These are phyloP conservation scores for Brachymystax lenok DNA, from an alignment of 2,797 vertebrate species.

Conservation along the genomic window DNA sequence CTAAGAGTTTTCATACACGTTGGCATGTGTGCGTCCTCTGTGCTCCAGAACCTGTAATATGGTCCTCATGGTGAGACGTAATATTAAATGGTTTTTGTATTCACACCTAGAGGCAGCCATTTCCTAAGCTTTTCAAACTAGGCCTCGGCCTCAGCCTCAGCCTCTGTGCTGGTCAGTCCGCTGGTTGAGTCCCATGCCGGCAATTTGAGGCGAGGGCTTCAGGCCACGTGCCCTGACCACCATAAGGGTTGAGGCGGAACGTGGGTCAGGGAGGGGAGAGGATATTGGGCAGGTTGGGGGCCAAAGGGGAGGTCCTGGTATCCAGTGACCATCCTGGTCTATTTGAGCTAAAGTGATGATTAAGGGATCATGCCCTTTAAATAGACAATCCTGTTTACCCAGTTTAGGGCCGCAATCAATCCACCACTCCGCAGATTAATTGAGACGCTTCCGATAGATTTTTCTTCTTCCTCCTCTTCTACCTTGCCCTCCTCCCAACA, in stretches of 20 bases:
- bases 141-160: conserved; percentile 20
- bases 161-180: conserved; percentile 54
- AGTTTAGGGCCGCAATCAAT: conserved; percentile 83
- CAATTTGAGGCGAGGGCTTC: conserved; percentile 54
- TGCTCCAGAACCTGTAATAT: conserved; percentile 38
- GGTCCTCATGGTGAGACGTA: conserved; percentile 47
- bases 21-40: conserved; percentile 3
- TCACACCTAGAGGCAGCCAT: conserved; percentile 48
- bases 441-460: conserved; percentile 84
- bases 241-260: conserved; percentile 43
- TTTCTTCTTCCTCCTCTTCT: conserved; percentile 39
- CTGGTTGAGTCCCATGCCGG: conserved; percentile 55
- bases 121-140: conserved; percentile 46
- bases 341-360: conserved; percentile 79
- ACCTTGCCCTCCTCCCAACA: conserved; percentile 62
- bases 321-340: conserved; percentile 61
- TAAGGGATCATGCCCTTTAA: conserved; percentile 83
- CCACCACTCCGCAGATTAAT: conserved; percentile 80
- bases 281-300: conserved; percentile 30
- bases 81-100: conserved; percentile 57
- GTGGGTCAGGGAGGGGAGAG: too few species aligned
- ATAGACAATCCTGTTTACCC: conserved; percentile 82
- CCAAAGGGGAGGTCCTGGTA: conserved; percentile 53
- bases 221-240: conserved; percentile 45
- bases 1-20: conserved; percentile 40